Base-by-base conservation (phyloP, 2,113 vertebrate genomes). In the Bubo bubo region DNA sequence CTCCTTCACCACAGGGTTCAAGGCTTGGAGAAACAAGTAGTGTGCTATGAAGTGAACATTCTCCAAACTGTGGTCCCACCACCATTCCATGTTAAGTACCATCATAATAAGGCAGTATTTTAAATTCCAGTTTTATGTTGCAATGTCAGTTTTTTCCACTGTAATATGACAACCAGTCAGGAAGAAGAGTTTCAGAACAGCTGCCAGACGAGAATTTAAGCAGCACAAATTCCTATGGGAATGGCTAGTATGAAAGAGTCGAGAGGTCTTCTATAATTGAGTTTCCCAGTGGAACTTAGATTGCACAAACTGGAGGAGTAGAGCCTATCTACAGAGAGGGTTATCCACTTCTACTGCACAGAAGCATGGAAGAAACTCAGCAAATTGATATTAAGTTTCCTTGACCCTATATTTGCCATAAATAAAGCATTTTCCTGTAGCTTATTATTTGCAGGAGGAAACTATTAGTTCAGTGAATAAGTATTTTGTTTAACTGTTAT, bases 161-260 rank as follows among this genome's bases (percentile, higher is more conserved):
- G 49, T 41, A 94, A 62, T 80, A 13, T 4, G 62, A 55, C 56
- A 37, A 67, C 68, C 34, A 67, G 55, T n/a, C 58, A 60, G 10
- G 20, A 87, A 60, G 49, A 82, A 41, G 50, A 60, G 55, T 83
- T 88, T 94, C 59, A 70, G 23, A 91, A 86, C 37, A 91, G 86
- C 60, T 95, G 86, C 70, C 80, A 93, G 80, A 84, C 56, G 19
- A 86, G 88, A 95, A 84, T 79, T 87, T 84, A 68, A 81, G 62
- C 49, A 94, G 66, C 1, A 0, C 6, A 86, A 86, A 49, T 53
- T 87, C 79, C 56, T 89, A 16, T 21, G 79, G 73, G 76, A 93
- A 74, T 45, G 66, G 70, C 35, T 68, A 79, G 39, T 49, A 87
- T 9, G n/a, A 71, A 93, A 68, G 8, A 47, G 45, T 47, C 45